phyloP scores from a whole-genome alignment of 2,797 vertebrate species.

The Syngnathus acus region DNA sequence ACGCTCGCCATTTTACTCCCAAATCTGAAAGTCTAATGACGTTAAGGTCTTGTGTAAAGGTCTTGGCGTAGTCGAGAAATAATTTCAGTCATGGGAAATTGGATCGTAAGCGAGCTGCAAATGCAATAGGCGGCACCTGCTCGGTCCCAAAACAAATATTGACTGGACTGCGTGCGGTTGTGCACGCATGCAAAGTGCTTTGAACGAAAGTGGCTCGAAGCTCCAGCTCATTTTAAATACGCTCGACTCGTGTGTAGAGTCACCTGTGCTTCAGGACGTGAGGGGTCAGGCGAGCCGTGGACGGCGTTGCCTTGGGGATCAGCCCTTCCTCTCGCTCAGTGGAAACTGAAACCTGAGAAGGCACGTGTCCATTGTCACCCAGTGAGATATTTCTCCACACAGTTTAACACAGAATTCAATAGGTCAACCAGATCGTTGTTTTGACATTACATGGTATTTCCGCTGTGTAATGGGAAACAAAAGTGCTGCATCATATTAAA shows the following conservation, averaged over 20 bases:
- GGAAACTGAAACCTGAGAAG: constrained; percentile 69
- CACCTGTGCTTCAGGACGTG: background rate
- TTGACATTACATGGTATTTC: background rate
- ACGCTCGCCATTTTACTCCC: constrained; percentile 15
- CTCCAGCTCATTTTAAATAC: background rate
- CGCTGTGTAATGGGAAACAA: constrained; percentile 6
- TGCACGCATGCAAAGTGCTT: background rate
- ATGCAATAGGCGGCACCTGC: background rate
- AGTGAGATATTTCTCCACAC: background rate
- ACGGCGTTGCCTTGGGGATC: constrained; percentile 52
- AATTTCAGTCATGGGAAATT: too few relatives aligned
- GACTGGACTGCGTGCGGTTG: too few relatives aligned
- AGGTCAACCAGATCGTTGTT: background rate
- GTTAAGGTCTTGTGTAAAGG: constrained; percentile 8
- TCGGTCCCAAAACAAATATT: background rate
- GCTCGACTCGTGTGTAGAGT: background rate
- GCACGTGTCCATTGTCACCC: constrained; percentile 21
- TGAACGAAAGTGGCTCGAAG: background rate
- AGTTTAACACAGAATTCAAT: background rate
- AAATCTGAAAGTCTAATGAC: constrained; percentile 48
- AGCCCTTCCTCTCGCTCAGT: constrained; percentile 42
- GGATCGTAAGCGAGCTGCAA: too few relatives aligned
- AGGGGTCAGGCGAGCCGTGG: constrained; percentile 29
- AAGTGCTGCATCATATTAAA: background rate
- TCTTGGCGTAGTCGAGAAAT: background rate